Evolutionary conservation across 2,113 vertebrate species (phyloP).

Genomic region (Thamnophis sirtalis): DNA sequence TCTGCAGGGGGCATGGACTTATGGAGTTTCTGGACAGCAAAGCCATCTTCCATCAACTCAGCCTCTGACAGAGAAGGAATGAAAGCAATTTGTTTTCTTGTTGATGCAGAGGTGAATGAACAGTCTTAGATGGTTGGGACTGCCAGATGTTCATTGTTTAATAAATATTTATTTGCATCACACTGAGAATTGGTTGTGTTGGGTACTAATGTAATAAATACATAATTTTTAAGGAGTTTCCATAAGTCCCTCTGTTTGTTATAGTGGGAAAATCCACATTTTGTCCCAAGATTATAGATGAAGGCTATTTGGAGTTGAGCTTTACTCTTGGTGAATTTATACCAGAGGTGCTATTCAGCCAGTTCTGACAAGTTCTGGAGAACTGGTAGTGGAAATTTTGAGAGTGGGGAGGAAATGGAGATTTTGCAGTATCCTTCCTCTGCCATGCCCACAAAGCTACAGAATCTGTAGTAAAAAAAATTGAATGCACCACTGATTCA

Average conservation of each 20-base stretch:
- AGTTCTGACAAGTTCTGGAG: too few relatives aligned
- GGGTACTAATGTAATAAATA: neutral
- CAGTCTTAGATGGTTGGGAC: neutral
- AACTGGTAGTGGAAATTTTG: too few relatives aligned
- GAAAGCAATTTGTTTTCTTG: neutral
- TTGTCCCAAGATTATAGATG: neutral
- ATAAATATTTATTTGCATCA: neutral
- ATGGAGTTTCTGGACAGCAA: neutral
- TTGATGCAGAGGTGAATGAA: neutral
- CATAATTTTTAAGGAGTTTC: neutral
- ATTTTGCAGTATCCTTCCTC: too few relatives aligned
- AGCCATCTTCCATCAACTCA: neutral
- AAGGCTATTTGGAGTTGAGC: neutral
- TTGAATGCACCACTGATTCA: neutral
- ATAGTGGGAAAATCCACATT: neutral
- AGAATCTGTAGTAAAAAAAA: too few relatives aligned
- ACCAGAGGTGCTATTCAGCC: too few relatives aligned
- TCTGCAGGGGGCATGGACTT: neutral
- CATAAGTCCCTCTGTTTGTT: neutral
- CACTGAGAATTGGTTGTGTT: neutral
- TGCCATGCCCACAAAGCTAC: too few relatives aligned
- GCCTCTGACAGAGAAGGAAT: neutral
- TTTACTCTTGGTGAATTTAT: neutral
- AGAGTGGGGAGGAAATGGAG: too few relatives aligned
- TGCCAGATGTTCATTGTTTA: neutral